Evolutionary conservation across 1,140 invertebrate species (phyloP).

Genomic region (Drosophila baimaii): DNA sequence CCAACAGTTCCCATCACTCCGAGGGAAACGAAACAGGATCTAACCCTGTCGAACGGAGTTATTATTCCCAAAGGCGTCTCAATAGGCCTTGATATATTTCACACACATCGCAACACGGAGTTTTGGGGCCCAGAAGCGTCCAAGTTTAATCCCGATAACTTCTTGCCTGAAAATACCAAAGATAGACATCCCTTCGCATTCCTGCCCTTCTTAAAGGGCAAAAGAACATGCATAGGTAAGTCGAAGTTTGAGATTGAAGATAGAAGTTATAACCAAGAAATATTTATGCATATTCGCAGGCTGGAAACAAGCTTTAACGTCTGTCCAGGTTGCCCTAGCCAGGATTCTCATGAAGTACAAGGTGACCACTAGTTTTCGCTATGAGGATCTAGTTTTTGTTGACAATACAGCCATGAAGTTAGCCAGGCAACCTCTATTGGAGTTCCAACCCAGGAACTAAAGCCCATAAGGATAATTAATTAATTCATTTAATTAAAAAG

Average conservation of each 20-base stretch:
- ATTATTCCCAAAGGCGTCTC: constrained; percentile 46
- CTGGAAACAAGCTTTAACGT: constrained; percentile 58
- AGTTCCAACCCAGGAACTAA: constrained; percentile 37
- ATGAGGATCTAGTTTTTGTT: constrained; percentile 52
- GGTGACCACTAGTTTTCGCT: constrained; percentile 60
- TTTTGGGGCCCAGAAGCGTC: constrained; percentile 64
- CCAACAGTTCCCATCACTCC: constrained; percentile 53
- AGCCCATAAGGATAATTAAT: too few relatives aligned
- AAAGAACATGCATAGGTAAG: constrained; percentile 66
- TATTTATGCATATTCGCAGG: constrained; percentile 34
- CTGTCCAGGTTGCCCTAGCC: constrained; percentile 51
- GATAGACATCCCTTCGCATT: constrained; percentile 58
- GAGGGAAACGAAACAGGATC: constrained; percentile 31
- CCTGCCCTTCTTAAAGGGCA: constrained; percentile 71
- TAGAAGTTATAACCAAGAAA: not conserved
- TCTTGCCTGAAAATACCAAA: constrained; percentile 53
- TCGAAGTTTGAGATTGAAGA: not conserved
- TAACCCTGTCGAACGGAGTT: constrained; percentile 51
- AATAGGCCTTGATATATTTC: constrained; percentile 51
- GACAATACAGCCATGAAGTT: constrained; percentile 53
- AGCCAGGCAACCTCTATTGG: constrained; percentile 34
- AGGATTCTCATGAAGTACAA: constrained; percentile 64
- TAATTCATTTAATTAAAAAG: too few relatives aligned
- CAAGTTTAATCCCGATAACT: constrained; percentile 73
- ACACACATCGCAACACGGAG: constrained; percentile 54